phyloP scores from a whole-genome alignment of 2,888 invertebrate species.

The Saturnia japonica region DNA sequence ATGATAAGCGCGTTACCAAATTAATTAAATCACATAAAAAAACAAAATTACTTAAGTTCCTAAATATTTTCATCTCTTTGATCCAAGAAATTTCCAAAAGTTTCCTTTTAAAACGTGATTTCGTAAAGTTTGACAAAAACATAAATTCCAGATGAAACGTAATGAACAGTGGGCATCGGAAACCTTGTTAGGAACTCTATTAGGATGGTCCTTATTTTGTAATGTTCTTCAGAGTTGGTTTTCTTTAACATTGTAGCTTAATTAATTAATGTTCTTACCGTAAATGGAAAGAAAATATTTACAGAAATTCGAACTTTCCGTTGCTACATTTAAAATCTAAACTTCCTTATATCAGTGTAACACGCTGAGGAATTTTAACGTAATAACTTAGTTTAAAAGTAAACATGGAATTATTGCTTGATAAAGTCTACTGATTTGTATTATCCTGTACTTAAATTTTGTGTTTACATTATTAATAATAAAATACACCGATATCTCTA shows the following conservation, averaged over 20 bases:
- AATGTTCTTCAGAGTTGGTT: constrained; percentile 43
- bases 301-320: constrained; percentile 5
- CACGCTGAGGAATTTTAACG: constrained; percentile 17
- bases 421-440: constrained; percentile 26
- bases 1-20: constrained; percentile 26
- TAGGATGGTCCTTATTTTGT: constrained; percentile 37
- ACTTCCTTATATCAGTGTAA: constrained; percentile 10
- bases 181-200: constrained; percentile 41
- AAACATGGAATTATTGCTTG: constrained; percentile 26
- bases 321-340: background rate
- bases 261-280: constrained; percentile 43
- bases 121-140: constrained; percentile 30
- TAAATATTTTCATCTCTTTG: constrained; percentile 39
- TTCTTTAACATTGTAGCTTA: constrained; percentile 42
- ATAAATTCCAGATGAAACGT: constrained; percentile 34
- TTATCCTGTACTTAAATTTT: background rate
- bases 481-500: background rate
- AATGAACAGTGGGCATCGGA: constrained; percentile 30
- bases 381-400: constrained; percentile 32
- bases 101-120: constrained; percentile 31
- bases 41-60: constrained; percentile 26
- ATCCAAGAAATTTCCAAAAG: constrained; percentile 30
- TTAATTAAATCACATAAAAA: constrained; percentile 33
- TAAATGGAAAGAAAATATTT: constrained; percentile 19
- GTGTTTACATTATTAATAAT: background rate